A percentile compares a stretch with the other conserved stretches of the same genome.
phyloP scores from a whole-genome alignment of 2,888 invertebrate genomes.

The Drosophila mayaguana region DNA sequence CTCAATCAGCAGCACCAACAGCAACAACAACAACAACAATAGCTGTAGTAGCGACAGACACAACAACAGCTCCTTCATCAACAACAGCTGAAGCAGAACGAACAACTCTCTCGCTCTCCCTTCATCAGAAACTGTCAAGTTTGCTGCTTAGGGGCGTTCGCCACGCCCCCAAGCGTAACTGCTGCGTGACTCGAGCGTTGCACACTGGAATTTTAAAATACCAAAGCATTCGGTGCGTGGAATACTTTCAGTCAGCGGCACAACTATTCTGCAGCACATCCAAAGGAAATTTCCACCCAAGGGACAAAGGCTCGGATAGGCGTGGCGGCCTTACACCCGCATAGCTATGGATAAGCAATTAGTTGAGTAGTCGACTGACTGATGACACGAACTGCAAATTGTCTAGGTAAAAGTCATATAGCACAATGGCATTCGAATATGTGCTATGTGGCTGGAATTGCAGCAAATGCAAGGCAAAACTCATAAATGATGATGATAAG shows the following conservation, averaged over 20 bases:
- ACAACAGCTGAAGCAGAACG: slow-evolving; percentile 4
- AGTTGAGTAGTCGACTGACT: slow-evolving; percentile 28
- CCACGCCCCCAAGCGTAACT: slow-evolving; percentile 28
- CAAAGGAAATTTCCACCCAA: slow-evolving; percentile 15
- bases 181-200: slow-evolving; percentile 20
- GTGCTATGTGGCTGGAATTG: slow-evolving; percentile 1
- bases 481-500: no score
- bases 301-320: slow-evolving; percentile 3
- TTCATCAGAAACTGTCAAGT: slow-evolving; percentile 26
- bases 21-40: background rate
- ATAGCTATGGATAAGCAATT: slow-evolving; percentile 44
- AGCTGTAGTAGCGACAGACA: background rate
- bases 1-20: background rate
- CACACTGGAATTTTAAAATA: slow-evolving; percentile 51
- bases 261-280: slow-evolving; percentile 36
- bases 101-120: background rate
- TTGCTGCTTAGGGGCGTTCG: slow-evolving; percentile 20
- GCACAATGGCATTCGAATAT: slow-evolving; percentile 17
- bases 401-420: slow-evolving; percentile 1
- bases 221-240: slow-evolving; percentile 48
- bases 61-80: slow-evolving; percentile 1
- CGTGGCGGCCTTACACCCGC: slow-evolving; percentile 10
- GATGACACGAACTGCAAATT: slow-evolving; percentile 25
- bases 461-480: background rate
- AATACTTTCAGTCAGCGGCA: slow-evolving; percentile 40